Conservation (phyloP, 2,888 invertebrate species). For the Coenonympha glycerion region DNA sequence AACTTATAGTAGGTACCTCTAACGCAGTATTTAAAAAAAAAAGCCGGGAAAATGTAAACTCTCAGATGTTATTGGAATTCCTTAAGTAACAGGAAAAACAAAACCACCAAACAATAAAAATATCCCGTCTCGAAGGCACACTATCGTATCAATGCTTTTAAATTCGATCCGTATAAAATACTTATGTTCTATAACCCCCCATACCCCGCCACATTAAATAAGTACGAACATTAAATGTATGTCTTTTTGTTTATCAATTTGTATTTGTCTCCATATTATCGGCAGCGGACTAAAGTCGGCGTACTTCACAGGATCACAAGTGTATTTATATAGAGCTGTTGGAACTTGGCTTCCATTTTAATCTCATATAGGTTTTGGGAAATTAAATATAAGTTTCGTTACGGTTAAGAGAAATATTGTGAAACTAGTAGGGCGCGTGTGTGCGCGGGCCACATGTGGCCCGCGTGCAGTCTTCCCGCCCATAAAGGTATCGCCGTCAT, state of each 20-base stretch:
- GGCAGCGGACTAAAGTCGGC: slow-evolving; percentile 61
- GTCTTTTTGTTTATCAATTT: slow-evolving; percentile 76
- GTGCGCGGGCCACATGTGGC: too few relatives aligned
- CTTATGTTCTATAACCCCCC: slow-evolving; percentile 30
- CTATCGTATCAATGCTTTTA: slow-evolving; percentile 29
- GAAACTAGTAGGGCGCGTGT: too few relatives aligned
- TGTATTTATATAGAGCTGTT: slow-evolving; percentile 44
- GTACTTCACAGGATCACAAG: slow-evolving; percentile 60
- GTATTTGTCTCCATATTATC: slow-evolving; percentile 74
- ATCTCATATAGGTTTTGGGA: too few relatives aligned
- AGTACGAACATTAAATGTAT: slow-evolving; percentile 57
- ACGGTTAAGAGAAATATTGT: too few relatives aligned
- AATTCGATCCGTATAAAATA: slow-evolving; percentile 30
- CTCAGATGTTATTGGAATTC: too few relatives aligned
- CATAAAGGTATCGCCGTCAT: too few relatives aligned
- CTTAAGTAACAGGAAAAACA: slow-evolving; percentile 9
- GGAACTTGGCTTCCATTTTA: too few relatives aligned
- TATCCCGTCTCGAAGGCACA: slow-evolving; percentile 15
- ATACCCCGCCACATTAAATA: slow-evolving; percentile 36
- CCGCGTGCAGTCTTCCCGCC: too few relatives aligned
- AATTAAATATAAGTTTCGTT: too few relatives aligned
- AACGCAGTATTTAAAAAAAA: too few relatives aligned
- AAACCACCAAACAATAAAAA: slow-evolving; percentile 23
- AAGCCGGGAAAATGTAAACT: too few relatives aligned
- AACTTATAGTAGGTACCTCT: too few relatives aligned